Base-by-base conservation (phyloP, 2,797 vertebrate genomes). In the Valencia hispanica region DNA sequence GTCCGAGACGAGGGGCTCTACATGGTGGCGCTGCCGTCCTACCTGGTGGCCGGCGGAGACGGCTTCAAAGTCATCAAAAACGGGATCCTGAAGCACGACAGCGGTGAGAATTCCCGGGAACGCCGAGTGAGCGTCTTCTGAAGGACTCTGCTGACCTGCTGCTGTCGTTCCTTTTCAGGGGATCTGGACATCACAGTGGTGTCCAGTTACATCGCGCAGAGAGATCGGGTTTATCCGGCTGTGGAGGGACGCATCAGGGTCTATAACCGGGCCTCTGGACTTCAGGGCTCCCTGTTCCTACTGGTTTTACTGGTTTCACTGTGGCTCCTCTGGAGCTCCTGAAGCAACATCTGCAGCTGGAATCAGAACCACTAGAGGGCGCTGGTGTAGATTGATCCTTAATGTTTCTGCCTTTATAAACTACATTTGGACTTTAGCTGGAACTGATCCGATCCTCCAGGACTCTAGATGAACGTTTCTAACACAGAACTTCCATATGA, bases 211-310 rank as follows among this genome's bases (percentile, higher is more conserved):
- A 96, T 99, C 84, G 5, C 47, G 3, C 93, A 94, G 80, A 96
- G 96, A 85, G 81, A 91, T 87, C 92, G 81, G 45, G 91, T 99
- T 78, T 96, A 96, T 81, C 94, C 97, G 18, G 87, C 93, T 11
- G 84, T 98, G 11, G 98, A 99, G 90, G 97, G 96, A 59, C 95
- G 98, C 39, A 95, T 99, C 79, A 95, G 74, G 39, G 90, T 98
- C 92, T 92, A 88, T 55, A 95, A 41, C 87, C 84, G 88, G 0
- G 81, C 88, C 0, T 22, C 71, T 1, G 80, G 72, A 61, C 80
- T 79, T 1, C 53, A 36, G 51, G 80, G n/a, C 14, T 70, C 0
- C 1, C 4, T 11, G 0, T 0, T 47, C 11, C 9, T 69, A 0
- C 70, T 82, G 78, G 0, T 32, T 73, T 73, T 79, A 2, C 66